Evolutionary conservation across 2,797 vertebrate species (phyloP).

Genomic region (Moxostoma hubbsi): DNA sequence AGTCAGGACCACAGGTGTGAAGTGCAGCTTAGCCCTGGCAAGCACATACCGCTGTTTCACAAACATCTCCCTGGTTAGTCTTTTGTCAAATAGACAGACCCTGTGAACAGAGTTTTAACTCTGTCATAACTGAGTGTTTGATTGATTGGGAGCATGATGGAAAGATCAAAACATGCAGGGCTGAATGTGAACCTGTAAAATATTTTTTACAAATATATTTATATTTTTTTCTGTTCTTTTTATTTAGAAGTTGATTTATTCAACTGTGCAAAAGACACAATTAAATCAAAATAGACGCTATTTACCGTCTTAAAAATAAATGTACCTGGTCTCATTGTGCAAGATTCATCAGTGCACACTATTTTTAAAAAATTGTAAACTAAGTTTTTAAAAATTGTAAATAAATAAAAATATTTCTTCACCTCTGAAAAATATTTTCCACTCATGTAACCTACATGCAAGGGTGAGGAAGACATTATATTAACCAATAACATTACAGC

Average conservation of each 20-base stretch:
- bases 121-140: slow-evolving; percentile 6
- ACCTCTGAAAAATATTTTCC: no score
- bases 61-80: slow-evolving; percentile 41
- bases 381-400: no score
- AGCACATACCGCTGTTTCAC: slow-evolving; percentile 15
- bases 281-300: no score
- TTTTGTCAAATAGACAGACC: slow-evolving; percentile 34
- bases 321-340: no score
- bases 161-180: not conserved
- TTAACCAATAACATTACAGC: no score
- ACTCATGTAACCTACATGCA: no score
- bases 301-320: no score
- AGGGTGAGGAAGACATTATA: no score
- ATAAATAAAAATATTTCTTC: no score
- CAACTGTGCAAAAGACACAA: no score
- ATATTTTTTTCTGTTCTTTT: not conserved
- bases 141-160: slow-evolving; percentile 8
- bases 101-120: slow-evolving; percentile 5
- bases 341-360: no score
- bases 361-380: no score
- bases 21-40: slow-evolving; percentile 45
- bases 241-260: not conserved
- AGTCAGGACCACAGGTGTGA: slow-evolving; percentile 51
- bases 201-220: not conserved
- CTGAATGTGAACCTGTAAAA: not conserved